Base-by-base conservation (phyloP, 2,797 vertebrate species). In the Chaenodraco wilsoni region DNA sequence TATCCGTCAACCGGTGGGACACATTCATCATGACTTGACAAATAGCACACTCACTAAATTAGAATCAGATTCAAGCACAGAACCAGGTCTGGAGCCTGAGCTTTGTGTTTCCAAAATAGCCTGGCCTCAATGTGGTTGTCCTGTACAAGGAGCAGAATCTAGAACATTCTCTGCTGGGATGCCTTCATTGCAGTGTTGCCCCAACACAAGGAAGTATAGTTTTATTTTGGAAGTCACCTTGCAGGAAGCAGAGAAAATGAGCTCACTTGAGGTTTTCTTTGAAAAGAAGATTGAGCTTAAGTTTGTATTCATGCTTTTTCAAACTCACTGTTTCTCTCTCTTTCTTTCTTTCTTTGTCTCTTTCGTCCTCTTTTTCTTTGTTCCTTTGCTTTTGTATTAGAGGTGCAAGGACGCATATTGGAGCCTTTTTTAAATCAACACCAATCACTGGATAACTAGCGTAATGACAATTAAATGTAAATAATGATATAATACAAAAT, bases 141-240 rank as follows among this genome's bases (percentile, higher is more conserved):
- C 81, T 88, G 82, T 54, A 65, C 79, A 77, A 81, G 80, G 77
- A 84, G 81, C 76, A 59, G 84, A 90, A 93, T 89, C 84, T 91
- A 90, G 89, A 85, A 86, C 90, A 86, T 70, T 64, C 86, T 90
- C 88, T 91, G 73, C 58, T 76, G 87, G 83, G 87, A 92, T 74
- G 82, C 74, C 71, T 81, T 75, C 61, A 11, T 49, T 88, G 77
- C 73, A 74, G 74, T 56, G 68, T 80, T 55, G 66, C 83, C 89
- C 66, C 59, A 81, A 78, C 83, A 84, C 64, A 68, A 81, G 87
- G 81, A 87, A 79, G 74, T 82, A 86, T 68, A 60, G 74, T 84
- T 88, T 87, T 76, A 78, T 86, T 84, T 86, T 81, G 83, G 80
- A 89, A 88, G 89, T 93, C 90, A 92, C 89, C 87, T 90, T 90